Conservation (phyloP, 2,888 invertebrate species). For the Lysandra bellargus region DNA sequence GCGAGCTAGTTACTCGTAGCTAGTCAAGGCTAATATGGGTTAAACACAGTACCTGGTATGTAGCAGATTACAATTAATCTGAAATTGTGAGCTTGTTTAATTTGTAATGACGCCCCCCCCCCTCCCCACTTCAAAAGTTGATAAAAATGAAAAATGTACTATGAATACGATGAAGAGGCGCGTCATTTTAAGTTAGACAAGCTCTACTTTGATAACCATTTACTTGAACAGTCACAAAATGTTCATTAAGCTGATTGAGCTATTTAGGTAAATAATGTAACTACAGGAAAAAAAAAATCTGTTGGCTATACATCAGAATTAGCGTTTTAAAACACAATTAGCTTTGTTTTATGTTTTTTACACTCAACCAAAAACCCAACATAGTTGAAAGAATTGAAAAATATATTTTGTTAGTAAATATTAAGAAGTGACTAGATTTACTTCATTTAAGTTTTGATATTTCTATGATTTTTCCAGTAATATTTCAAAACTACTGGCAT, state of each 20-base stretch:
- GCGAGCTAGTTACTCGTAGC: conserved; percentile 32
- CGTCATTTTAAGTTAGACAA: too few species aligned
- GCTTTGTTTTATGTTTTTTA: neutral
- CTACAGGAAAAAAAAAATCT: neutral
- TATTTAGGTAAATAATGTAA: neutral
- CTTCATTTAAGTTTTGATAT: neutral
- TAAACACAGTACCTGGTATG: conserved; percentile 9
- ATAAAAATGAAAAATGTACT: too few species aligned
- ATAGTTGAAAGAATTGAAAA: neutral
- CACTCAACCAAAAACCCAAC: conserved; percentile 7
- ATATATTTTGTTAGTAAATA: neutral
- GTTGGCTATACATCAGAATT: conserved; percentile 2
- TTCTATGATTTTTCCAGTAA: neutral
- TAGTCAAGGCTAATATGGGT: conserved; percentile 4
- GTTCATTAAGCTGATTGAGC: neutral
- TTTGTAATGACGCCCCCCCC: too few species aligned
- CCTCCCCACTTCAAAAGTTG: too few species aligned
- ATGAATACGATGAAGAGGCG: too few species aligned
- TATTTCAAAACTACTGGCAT: neutral
- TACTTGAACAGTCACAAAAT: neutral
- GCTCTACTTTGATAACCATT: neutral
- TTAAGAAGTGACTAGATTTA: neutral
- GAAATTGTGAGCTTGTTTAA: neutral
- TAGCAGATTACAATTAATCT: neutral
- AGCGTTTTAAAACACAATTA: conserved; percentile 13